phyloP scores from a whole-genome alignment of 23 tunicate species.

The Trididemnum miniatum region DNA sequence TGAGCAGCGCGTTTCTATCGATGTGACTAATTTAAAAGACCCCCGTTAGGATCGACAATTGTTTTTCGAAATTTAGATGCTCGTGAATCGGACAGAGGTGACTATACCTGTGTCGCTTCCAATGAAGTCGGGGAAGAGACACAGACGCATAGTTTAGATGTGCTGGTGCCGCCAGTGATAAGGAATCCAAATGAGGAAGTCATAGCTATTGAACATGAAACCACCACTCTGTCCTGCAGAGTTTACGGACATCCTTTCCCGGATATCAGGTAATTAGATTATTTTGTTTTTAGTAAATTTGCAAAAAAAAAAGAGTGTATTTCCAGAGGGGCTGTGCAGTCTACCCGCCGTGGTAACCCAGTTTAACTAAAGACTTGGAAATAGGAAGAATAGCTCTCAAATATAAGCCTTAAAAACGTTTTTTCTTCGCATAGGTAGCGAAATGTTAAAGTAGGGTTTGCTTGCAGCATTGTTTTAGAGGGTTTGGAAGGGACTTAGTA shows the following conservation, averaged over 20 bases:
- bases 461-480: too few species aligned
- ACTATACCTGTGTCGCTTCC: constrained; percentile 81
- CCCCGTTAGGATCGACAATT: neutral
- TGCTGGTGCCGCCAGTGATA: constrained; percentile 72
- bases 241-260: constrained; percentile 88
- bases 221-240: constrained; percentile 52
- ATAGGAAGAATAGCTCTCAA: too few species aligned
- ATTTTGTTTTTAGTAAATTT: neutral
- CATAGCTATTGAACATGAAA: constrained; percentile 32
- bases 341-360: too few species aligned
- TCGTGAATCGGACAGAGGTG: constrained; percentile 71
- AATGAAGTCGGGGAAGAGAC: constrained; percentile 77
- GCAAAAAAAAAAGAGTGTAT: neutral
- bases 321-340: too few species aligned
- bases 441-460: too few species aligned
- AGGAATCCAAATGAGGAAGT: constrained; percentile 47
- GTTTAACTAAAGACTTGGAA: too few species aligned
- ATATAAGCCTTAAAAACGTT: too few species aligned
- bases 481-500: too few species aligned
- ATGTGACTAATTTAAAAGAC: neutral
- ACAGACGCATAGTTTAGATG: constrained; percentile 60
- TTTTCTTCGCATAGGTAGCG: too few species aligned
- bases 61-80: constrained; percentile 54
- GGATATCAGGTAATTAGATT: constrained; percentile 52
- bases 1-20: too few species aligned